Conservation (phyloP, 2,888 invertebrate genomes). For the Aelia acuminata region DNA sequence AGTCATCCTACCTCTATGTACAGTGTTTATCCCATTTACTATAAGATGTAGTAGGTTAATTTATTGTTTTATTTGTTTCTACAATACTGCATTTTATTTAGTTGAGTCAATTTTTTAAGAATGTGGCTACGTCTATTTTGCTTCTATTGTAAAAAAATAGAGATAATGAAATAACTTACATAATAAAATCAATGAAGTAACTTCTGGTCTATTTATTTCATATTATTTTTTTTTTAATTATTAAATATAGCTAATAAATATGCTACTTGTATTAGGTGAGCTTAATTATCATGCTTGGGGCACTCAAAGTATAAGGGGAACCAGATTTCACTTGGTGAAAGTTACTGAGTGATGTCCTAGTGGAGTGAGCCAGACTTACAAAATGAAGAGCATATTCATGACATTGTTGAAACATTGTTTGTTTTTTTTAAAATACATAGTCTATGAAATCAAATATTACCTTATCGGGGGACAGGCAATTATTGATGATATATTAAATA, state of each 20-base stretch:
- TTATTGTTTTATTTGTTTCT: too few species aligned
- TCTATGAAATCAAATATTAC: constrained; percentile 73
- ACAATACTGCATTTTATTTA: too few species aligned
- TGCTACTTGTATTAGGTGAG: background rate
- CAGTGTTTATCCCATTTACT: too few species aligned
- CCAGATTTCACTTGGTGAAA: constrained; percentile 40
- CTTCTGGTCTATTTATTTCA: background rate
- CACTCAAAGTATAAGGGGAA: background rate
- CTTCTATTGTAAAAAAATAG: too few species aligned
- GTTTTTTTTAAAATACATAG: constrained; percentile 52
- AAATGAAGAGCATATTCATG: constrained; percentile 39
- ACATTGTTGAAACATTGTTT: constrained; percentile 6
- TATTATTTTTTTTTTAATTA: background rate
- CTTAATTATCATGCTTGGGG: background rate
- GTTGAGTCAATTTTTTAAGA: too few species aligned
- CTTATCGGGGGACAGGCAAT: constrained; percentile 74
- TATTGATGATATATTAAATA: constrained; percentile 75
- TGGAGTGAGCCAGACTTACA: background rate
- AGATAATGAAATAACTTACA: too few species aligned
- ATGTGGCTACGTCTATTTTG: too few species aligned
- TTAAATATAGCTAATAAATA: background rate
- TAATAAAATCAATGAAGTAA: too few species aligned
- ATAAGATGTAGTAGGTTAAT: too few species aligned
- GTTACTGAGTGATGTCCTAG: constrained; percentile 24
- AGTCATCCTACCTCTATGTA: too few species aligned